Evolutionary conservation across 2,888 invertebrate species (phyloP).

Genomic region (Saturnia japonica): DNA sequence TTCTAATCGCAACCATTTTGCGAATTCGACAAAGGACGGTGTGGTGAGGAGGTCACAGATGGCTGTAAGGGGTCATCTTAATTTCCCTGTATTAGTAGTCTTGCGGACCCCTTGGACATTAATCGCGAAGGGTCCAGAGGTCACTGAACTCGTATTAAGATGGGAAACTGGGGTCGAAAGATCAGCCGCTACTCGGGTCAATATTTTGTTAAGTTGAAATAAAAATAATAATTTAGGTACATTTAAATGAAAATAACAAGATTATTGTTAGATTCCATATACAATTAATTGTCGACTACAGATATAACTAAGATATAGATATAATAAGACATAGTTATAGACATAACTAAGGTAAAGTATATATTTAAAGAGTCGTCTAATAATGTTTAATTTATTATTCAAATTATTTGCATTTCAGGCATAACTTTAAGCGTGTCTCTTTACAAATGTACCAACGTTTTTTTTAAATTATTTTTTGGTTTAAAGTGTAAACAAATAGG

Average conservation of each 20-base stretch:
- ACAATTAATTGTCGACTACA: neutral
- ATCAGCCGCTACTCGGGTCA: conserved; percentile 37
- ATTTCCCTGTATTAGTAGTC: conserved; percentile 76
- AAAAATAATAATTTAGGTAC: neutral
- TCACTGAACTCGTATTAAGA: conserved; percentile 74
- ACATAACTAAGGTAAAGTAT: too few relatives aligned
- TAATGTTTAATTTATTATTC: too few relatives aligned
- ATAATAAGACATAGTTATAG: too few relatives aligned
- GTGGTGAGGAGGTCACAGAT: conserved; percentile 62
- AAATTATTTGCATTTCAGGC: too few relatives aligned
- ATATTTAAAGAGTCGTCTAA: too few relatives aligned
- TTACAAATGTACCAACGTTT: too few relatives aligned
- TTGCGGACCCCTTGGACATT: conserved; percentile 75
- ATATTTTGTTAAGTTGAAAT: neutral
- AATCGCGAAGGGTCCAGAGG: conserved; percentile 74
- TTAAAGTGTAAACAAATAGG: too few relatives aligned
- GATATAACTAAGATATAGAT: too few relatives aligned
- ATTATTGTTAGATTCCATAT: neutral
- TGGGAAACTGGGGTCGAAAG: conserved; percentile 59
- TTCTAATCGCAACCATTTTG: conserved; percentile 48
- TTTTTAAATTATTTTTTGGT: too few relatives aligned
- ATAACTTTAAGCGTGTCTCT: too few relatives aligned
- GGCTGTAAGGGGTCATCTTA: conserved; percentile 73
- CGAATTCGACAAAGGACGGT: conserved; percentile 36
- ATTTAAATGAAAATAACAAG: neutral